Base-by-base conservation (phyloP, 30 jellyfish, hydroid and myxozoan genomes). In the Pseudorhiza aurosa region DNA sequence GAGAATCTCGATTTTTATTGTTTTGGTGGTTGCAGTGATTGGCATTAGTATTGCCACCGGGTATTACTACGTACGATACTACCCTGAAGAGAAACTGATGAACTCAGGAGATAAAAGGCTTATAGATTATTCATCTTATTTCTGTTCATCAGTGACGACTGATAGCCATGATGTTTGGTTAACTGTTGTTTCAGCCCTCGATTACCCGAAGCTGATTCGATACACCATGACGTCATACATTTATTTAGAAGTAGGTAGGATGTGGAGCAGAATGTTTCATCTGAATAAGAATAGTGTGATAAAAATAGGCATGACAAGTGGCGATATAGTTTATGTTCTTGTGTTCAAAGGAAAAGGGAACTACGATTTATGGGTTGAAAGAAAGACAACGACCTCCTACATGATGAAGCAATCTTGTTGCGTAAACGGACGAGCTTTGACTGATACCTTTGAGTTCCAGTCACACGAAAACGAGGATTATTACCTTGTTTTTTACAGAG, bases 241-340 rank as follows among this genome's bases (percentile, higher is more conserved):
- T 7, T 58, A 60, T 4, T 25, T 89, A 12, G 72, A 53, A 2
- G 68, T 84, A 4, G 87, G 81, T 12, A 68, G 68, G 22, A 33
- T 37, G 22, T 89, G 97, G 97, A 43, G 56, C 15, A 75, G 97
- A n/a, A 67, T 59, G 64, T 83, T 89, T 43, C 70, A 72, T 33
- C 87, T 89, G 27, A 46, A 47, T 28, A 69, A 55, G 24, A 75
- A 68, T 22, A 76, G 87, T 26, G 19, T 30, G 8, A 21, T 89
- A 2, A 82, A 27, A 56, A 81, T 89, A 58, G 57, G 39, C 6
- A 30, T 72, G 1, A 25, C 37, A 25, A 50, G 90, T 33, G 36
- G 32, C 4, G 91, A 74, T 15, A 37, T 81, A 22, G 46, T 68
- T 11, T 88, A 81, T 29, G 80, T 89, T 33, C 25, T 76, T 12